Evolutionary conservation across 2,113 vertebrate genomes (phyloP).

Genomic region (Blennius ocellaris): DNA sequence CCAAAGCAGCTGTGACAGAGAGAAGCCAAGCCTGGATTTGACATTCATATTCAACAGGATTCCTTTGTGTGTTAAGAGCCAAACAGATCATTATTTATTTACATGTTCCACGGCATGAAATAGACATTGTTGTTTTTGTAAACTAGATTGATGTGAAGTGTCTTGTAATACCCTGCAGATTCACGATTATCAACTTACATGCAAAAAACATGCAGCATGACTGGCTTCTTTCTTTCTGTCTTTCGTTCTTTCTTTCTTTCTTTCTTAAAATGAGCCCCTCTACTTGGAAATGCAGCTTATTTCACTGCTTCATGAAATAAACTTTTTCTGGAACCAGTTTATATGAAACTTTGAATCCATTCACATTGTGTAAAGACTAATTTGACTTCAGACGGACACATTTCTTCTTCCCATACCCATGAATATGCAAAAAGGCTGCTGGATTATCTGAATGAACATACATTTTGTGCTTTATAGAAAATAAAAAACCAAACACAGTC

Average conservation of each 20-base stretch:
- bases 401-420: neutral
- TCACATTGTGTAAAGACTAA: neutral
- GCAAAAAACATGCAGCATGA: neutral
- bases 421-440: neutral
- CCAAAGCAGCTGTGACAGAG: conserved; percentile 33
- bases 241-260: neutral
- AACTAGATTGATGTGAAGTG: conserved; percentile 48
- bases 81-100: conserved; percentile 71
- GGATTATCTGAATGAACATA: neutral
- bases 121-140: conserved; percentile 52
- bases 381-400: neutral
- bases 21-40: conserved; percentile 35
- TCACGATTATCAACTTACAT: conserved; percentile 37
- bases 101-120: conserved; percentile 43
- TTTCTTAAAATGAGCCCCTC: neutral
- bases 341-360: no score
- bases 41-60: conserved; percentile 43
- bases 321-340: neutral
- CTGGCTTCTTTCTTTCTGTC: neutral
- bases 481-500: neutral
- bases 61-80: conserved; percentile 65
- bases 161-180: conserved; percentile 23
- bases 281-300: neutral
- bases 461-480: neutral
- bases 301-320: neutral